Evolutionary conservation across 2,888 invertebrate species (phyloP), one percentile per base, ranked within the genome.

Genomic region (Clostera curtula): DNA sequence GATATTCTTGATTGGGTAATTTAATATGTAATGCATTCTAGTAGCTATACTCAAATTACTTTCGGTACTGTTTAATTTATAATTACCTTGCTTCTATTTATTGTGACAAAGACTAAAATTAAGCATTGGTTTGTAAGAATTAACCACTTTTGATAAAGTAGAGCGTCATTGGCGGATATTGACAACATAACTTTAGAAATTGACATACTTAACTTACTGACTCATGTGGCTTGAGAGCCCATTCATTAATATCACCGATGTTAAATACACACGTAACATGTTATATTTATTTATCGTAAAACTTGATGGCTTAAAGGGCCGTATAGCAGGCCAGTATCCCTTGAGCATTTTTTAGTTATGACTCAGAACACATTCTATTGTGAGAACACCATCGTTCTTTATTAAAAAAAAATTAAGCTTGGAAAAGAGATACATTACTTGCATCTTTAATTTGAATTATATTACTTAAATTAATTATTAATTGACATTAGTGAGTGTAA

Each of bases 171-270:
- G 36, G 47, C 55, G 54, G 61, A 62, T 63, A 60, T 53, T 54
- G 57, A 58, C 54, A 57, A 55, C 57, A 55, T 51, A 62, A 49
- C 67, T 67, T 58, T 62, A 52, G 56, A 61, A 49, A 53, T 47
- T 54, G 61, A 51, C 71, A 75, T 70, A 68, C 70, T 70, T 73
- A n/a, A 46, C 40, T 24, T 34, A 39, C 53, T 79, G 77, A 80
- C 49, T 80, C 79, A 79, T 46, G 48, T 35, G 32, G 19, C 34
- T 60, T 48, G 72, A 74, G 73, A 74, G 73, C 68, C 53, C 55
- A 57, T 61, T 58, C 53, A 50, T 49, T 31, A 40, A 37, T 43
- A 40, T n/a, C n/a, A n/a, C n/a, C n/a, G n/a, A n/a, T n/a, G n/a
- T n/a, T n/a, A n/a, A n/a, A n/a, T n/a, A n/a, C n/a, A n/a, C n/a